Base-by-base conservation (phyloP, 2,113 vertebrate genomes). In the Eulemur macaco region DNA sequence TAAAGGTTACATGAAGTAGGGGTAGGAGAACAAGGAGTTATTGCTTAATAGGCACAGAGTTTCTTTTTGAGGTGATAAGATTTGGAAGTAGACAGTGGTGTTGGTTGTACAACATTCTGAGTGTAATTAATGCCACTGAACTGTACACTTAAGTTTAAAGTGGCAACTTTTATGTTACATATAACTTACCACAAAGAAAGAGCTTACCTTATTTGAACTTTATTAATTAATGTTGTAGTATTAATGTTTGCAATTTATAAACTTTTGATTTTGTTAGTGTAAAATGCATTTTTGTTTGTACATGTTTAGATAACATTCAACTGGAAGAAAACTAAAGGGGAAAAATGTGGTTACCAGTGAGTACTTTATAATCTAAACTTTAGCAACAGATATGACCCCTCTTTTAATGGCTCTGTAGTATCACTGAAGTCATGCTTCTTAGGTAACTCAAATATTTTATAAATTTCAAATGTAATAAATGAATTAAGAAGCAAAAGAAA, bases 251-350 rank as follows among this genome's bases (percentile, higher is more conserved):
- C 42, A 91, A 91, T 80, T 69, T 69, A 86, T 86, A 66, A 56
- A 81, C 42, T 71, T 86, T 47, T 95, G 17, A 86, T 81, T 86
- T 91, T 95, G n/a, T 81, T 86, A n/a, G 20, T 54, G 29, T 66
- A 81, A 85, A 87, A 74, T 66, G 3, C 78, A 95, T 47, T 82
- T 77, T 95, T 82, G 25, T 81, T 92, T 56, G 31, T 47, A 66
- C 39, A 64, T 81, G 45, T n/a, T 95, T 92, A 74, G 45, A 39
- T 34, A 74, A 58, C n/a, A 87, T 56, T 42, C 29, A 66, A 66
- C 56, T 66, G 76, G 37, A 50, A 85, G 63, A 64, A 73, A 54
- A 54, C 6, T 54, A 52, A 63, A 66, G 25, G 14, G 42, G 54
- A 74, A 64, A 76, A 74, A 74, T 25, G 50, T 66, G 37, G 47